These are phyloP conservation scores for Crocodylus rhombifer DNA, from an alignment of 2,797 vertebrate species.

Conservation along the genomic window DNA sequence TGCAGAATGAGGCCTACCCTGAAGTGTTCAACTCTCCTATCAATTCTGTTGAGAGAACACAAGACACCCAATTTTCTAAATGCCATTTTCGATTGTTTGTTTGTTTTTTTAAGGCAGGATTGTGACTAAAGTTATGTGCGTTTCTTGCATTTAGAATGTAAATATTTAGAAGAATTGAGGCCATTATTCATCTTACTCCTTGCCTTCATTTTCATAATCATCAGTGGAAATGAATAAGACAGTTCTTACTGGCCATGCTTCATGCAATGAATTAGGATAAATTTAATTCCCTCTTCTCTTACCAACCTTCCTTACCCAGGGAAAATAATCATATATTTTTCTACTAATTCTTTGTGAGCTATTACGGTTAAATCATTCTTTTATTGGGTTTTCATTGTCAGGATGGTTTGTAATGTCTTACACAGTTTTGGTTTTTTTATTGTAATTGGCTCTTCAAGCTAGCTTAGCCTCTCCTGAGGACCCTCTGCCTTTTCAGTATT, in stretches of 20 bases:
- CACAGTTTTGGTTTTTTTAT: neutral
- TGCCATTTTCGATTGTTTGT: neutral
- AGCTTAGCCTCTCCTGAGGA: neutral
- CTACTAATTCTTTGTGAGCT: neutral
- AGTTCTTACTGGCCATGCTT: neutral
- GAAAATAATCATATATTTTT: neutral
- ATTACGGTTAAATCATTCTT: neutral
- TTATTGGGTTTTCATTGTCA: neutral
- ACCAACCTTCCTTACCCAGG: neutral
- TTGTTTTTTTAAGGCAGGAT: neutral
- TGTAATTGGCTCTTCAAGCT: neutral
- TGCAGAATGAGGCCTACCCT: neutral
- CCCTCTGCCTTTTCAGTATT: neutral
- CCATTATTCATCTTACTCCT: neutral
- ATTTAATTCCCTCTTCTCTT: neutral
- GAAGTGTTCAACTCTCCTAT: neutral
- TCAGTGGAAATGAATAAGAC: neutral
- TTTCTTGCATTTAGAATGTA: conserved; percentile 37
- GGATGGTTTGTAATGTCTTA: neutral
- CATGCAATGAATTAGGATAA: neutral
- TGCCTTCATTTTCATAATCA: neutral
- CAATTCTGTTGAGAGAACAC: neutral
- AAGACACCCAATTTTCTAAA: neutral
- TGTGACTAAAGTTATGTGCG: neutral
- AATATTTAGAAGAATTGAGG: neutral